Evolutionary conservation across 1,140 invertebrate genomes (phyloP).

Genomic region (Microplitis mediator): DNA sequence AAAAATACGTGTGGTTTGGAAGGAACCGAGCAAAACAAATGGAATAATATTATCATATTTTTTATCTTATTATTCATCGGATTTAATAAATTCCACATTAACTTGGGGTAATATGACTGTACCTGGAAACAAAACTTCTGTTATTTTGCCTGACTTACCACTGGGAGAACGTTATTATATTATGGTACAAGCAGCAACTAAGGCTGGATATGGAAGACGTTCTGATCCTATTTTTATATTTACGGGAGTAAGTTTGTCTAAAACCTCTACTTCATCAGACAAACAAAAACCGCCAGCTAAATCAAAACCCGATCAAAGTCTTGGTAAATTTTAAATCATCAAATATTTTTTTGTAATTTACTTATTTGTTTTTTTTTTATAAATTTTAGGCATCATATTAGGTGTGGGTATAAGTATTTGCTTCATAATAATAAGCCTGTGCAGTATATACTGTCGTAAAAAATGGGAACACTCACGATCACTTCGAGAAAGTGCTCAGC

Average conservation of each 20-base stretch:
- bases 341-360: neutral
- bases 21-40: constrained; percentile 59
- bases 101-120: constrained; percentile 58
- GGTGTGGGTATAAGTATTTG: constrained; percentile 56
- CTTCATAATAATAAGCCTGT: constrained; percentile 54
- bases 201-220: constrained; percentile 62
- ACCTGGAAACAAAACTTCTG: constrained; percentile 52
- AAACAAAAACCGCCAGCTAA: constrained; percentile 47
- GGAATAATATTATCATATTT: constrained; percentile 61
- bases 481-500: constrained; percentile 45
- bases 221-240: constrained; percentile 55
- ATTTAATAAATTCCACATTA: constrained; percentile 46
- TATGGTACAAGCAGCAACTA: constrained; percentile 63
- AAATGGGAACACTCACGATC: constrained; percentile 52
- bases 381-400: constrained; percentile 48
- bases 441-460: constrained; percentile 55
- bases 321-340: constrained; percentile 47
- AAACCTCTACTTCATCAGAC: constrained; percentile 44
- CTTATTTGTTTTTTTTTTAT: neutral
- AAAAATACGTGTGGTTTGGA: constrained; percentile 62
- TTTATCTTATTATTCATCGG: constrained; percentile 57
- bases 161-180: constrained; percentile 63
- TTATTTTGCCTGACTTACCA: constrained; percentile 55
- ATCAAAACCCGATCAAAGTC: constrained; percentile 53
- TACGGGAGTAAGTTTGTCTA: constrained; percentile 43